phyloP scores from a whole-genome alignment of 2,888 invertebrate genomes.

The Sclerodermus sp. region DNA sequence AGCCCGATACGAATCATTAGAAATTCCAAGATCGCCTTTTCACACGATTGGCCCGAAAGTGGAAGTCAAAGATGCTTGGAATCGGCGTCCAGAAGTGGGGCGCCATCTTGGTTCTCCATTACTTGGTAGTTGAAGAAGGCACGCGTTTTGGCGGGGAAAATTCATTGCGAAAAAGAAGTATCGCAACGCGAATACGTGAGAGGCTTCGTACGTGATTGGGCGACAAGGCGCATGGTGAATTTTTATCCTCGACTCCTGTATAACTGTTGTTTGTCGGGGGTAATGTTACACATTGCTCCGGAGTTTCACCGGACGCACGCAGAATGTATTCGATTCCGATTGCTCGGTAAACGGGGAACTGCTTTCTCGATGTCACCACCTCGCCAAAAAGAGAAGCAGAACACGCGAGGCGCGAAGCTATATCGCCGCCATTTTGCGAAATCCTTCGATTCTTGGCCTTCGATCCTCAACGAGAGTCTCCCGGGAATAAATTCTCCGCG shows the following conservation, averaged over 20 bases:
- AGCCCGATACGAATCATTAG: too few species aligned
- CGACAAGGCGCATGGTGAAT: constrained; percentile 25
- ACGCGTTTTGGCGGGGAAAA: constrained; percentile 19
- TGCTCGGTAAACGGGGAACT: constrained; percentile 18
- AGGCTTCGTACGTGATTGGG: constrained; percentile 25
- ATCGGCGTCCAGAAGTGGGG: too few species aligned
- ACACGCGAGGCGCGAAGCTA: too few species aligned
- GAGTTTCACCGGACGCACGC: constrained; percentile 47
- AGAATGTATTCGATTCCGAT: constrained; percentile 30
- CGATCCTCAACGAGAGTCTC: too few species aligned
- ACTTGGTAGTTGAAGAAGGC: too few species aligned
- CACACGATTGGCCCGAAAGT: too few species aligned
- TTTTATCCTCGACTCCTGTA: constrained; percentile 7
- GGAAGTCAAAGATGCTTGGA: too few species aligned
- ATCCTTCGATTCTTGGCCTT: too few species aligned
- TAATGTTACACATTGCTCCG: constrained; percentile 43
- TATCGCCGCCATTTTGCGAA: too few species aligned
- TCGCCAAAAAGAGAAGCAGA: neutral
- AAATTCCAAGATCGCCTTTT: too few species aligned
- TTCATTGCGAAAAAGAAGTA: constrained; percentile 28
- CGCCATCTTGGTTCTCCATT: too few species aligned
- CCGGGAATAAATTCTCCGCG: too few species aligned
- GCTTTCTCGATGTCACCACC: constrained; percentile 23
- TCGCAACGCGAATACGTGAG: constrained; percentile 25
- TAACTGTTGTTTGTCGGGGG: constrained; percentile 32